Evolutionary conservation across 2,888 invertebrate genomes (phyloP), one percentile per base, ranked within the genome.

Genomic region (Cyaniris semiargus): DNA sequence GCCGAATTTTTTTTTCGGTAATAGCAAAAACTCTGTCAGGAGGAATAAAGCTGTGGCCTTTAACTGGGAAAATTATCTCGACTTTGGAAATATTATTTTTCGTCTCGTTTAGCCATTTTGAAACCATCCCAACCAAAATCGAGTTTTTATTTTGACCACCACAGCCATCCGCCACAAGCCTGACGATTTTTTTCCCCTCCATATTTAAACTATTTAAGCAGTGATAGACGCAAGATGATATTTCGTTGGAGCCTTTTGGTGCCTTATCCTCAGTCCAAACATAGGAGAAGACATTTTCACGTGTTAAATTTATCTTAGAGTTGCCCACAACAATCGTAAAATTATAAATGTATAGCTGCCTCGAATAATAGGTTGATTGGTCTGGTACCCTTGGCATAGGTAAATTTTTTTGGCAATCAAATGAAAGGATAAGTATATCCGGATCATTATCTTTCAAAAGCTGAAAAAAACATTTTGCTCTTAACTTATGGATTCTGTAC

Each of bases 111-210:
- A 79, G 77, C 82, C 81, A 82, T 79, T 78, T 80, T 71, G 79
- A 80, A 53, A 80, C 70, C 81, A 81, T 83, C 79, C 80, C n/a
- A 77, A 82, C 76, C 78, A 83, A 76, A 78, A 82, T 81, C 70
- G 79, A 81, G 78, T 83, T 83, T 78, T 83, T 83, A 31, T 82
- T 83, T 80, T 83, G 81, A 23, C 81, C 83, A 31, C 82, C 81
- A 78, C 82, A 82, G 79, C 83, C 81, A 31, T 83, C 81, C 13
- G 81, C 81, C 60, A 82, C 70, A 77, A 82, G 78, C 48, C 81
- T 79, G 78, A 81, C 79, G 75, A 76, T 76, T 75, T 77, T 76
- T 77, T 81, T 82, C n/a, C 79, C 77, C 75, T 76, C 56, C 56
- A 81, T 77, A 78, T 81, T 78, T 6, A 81, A 80, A 80, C 80